phyloP scores from a whole-genome alignment of 1,140 invertebrate genomes.

The Drosophila paulistorum region DNA sequence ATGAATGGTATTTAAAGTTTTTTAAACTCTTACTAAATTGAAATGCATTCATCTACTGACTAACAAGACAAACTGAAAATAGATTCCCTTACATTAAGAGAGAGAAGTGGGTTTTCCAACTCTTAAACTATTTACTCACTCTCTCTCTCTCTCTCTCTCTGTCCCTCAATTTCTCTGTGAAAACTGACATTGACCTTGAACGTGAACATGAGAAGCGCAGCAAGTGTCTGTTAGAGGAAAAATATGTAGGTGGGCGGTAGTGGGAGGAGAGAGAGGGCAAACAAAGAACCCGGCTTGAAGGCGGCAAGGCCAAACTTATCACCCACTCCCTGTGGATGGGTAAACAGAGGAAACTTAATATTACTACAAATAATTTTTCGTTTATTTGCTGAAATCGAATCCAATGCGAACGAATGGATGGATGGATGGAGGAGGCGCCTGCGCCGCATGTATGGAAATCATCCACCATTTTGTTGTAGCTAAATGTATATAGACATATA shows the following conservation, averaged over 20 bases:
- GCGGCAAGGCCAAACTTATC: conserved; percentile 18
- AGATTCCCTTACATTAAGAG: not conserved
- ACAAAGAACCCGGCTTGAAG: conserved; percentile 32
- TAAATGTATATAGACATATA: not conserved
- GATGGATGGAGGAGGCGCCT: conserved; percentile 30
- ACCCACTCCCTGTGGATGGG: not conserved
- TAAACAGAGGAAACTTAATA: conserved; percentile 18
- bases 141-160: not conserved
- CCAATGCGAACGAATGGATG: too few relatives aligned
- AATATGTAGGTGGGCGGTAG: not conserved
- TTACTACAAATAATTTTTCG: conserved; percentile 11
- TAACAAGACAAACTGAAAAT: not conserved
- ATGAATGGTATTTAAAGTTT: too few relatives aligned
- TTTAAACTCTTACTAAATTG: too few relatives aligned
- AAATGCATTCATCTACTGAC: not conserved
- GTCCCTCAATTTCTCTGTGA: conserved; percentile 7
- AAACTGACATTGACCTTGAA: conserved; percentile 52
- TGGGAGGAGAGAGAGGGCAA: conserved; percentile 11
- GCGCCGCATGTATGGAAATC: conserved; percentile 31
- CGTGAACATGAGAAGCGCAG: conserved; percentile 6
- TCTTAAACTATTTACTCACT: not conserved
- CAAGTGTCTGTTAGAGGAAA: not conserved
- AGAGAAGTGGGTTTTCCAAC: not conserved
- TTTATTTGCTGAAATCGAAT: conserved; percentile 23
- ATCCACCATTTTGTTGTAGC: conserved; percentile 25